phyloP scores from a whole-genome alignment of 1,140 invertebrate species.

The Melanaphis sacchari region DNA sequence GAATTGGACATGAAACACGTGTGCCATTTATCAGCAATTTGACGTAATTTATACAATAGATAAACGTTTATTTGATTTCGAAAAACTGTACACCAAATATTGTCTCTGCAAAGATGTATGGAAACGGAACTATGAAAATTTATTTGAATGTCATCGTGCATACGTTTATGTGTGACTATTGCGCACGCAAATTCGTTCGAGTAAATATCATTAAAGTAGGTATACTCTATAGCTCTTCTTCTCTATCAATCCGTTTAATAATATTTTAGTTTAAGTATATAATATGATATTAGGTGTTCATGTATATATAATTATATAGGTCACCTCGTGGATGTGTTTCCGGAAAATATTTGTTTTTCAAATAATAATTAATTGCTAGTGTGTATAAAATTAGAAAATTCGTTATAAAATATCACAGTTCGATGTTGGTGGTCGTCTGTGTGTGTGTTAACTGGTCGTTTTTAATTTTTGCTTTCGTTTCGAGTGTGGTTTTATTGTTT shows the following conservation, averaged over 20 bases:
- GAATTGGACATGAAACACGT: not conserved
- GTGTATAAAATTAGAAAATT: not conserved
- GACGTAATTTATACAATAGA: not conserved
- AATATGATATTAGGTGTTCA: not conserved
- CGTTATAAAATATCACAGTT: not conserved
- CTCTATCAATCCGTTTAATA: not conserved
- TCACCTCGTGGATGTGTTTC: not conserved
- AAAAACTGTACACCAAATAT: not conserved
- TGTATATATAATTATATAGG: not conserved
- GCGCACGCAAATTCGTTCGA: too few species aligned
- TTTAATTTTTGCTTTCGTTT: not conserved
- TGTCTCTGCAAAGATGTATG: constrained; percentile 12
- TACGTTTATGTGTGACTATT: not conserved
- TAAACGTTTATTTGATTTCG: not conserved
- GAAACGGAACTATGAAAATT: not conserved
- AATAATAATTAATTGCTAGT: not conserved
- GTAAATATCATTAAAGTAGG: not conserved
- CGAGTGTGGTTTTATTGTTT: not conserved
- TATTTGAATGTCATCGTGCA: not conserved
- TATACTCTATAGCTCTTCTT: not conserved
- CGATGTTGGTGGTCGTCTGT: not conserved
- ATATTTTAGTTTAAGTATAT: not conserved
- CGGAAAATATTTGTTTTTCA: not conserved
- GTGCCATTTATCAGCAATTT: constrained; percentile 26
- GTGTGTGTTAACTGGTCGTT: not conserved